Conservation (phyloP, 2,797 vertebrate genomes). For the Nannoperca obscura region DNA sequence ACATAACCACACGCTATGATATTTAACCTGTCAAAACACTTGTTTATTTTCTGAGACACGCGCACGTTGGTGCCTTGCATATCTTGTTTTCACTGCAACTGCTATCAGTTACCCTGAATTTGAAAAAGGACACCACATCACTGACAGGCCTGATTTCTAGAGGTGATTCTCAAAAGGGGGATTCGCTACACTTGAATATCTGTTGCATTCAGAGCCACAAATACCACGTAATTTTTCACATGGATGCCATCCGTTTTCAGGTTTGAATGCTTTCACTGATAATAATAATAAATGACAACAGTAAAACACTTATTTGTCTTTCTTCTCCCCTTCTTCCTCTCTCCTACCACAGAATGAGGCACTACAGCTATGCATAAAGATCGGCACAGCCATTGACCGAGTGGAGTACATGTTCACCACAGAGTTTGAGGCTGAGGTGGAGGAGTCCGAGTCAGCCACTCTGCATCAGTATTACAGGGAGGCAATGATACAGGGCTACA, state of each 20-base stretch:
- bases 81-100: conserved; percentile 22
- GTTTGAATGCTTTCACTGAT: conserved; percentile 8
- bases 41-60: conserved; percentile 18
- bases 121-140: conserved; percentile 5
- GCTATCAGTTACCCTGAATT: conserved; percentile 9
- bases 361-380: conserved; percentile 95
- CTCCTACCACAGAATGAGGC: conserved; percentile 89
- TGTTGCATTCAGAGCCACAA: conserved; percentile 6
- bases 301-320: neutral
- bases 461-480: conserved; percentile 98
- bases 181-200: conserved; percentile 12
- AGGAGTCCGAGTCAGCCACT: conserved; percentile 93
- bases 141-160: conserved; percentile 5
- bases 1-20: conserved; percentile 14
- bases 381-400: conserved; percentile 92
- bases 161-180: conserved; percentile 9
- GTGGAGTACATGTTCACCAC: conserved; percentile 97
- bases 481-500: conserved; percentile 98
- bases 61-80: conserved; percentile 36
- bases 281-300: neutral
- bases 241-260: neutral
- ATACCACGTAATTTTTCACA: neutral
- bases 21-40: conserved; percentile 6
- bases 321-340: neutral
- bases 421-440: conserved; percentile 94